phyloP scores from a whole-genome alignment of 2,888 invertebrate species.

The Steinernema hermaphroditum region DNA sequence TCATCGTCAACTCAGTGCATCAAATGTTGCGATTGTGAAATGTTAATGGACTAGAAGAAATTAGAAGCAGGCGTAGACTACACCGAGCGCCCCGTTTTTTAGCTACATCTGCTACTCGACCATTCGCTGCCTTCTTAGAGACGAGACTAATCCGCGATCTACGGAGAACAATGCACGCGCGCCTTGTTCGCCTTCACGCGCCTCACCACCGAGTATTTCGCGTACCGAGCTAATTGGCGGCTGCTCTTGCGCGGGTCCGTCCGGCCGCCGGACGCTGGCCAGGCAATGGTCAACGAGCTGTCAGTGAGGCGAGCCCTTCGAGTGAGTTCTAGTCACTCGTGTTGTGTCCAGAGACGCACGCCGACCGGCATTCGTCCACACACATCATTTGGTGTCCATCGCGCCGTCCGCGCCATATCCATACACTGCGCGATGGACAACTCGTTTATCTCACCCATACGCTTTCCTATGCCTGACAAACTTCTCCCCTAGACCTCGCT shows the following conservation, averaged over 20 bases:
- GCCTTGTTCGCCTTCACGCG: neutral
- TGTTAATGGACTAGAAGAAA: too few species aligned
- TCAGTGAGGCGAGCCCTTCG: conserved; percentile 24
- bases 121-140: neutral
- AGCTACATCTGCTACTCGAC: too few species aligned
- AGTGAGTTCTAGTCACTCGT: conserved; percentile 26
- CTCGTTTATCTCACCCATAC: too few species aligned
- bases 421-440: neutral
- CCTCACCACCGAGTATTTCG: neutral
- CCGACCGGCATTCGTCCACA: conserved; percentile 5
- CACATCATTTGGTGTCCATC: neutral
- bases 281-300: conserved; percentile 16
- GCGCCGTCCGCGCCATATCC: neutral
- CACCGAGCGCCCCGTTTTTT: too few species aligned
- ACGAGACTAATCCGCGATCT: neutral
- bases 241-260: conserved; percentile 24
- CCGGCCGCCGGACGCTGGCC: conserved; percentile 13
- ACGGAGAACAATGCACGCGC: conserved; percentile 1
- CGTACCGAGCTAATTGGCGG: conserved; percentile 25
- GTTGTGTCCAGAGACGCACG: neutral
- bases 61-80: too few species aligned
- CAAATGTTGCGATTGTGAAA: too few species aligned
- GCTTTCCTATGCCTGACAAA: too few species aligned
- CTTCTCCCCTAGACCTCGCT: too few species aligned
- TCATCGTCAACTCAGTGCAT: too few species aligned